Base-by-base conservation (phyloP, 2,888 invertebrate species). In the Lepidocyrtoides sp. region DNA sequence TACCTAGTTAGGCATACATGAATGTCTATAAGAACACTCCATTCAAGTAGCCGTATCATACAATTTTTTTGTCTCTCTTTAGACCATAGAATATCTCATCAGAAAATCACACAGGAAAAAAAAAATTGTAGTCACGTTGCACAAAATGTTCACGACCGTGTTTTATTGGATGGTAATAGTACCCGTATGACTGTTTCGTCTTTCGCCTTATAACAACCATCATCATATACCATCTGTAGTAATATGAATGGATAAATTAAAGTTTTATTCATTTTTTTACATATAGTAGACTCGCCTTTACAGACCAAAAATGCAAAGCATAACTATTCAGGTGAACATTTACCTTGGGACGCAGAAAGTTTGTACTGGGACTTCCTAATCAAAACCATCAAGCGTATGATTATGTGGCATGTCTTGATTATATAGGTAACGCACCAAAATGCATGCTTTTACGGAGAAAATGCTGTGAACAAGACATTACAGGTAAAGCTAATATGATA, bases 121-220 rank as follows among this genome's bases (percentile, higher is more conserved):
- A 54, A 79, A 79, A 79, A 32, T 17, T 79, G 41, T 77, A 87
- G 87, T 87, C 87, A 87, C 87, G 87, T 87, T 87, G 87, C 77
- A 77, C 20, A 79, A 87, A 87, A 57, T 63, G 66, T 66, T 77
- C 87, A 87, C 77, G 87, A 87, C 87, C 60, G 77, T 79, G 66
- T 87, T 87, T 79, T 87, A 79, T 79, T 87, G 66, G 77, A 77
- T 32, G 44, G 63, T 79, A 87, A 87, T 77, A 29, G 87, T 79
- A 87, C 77, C 87, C 77, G 87, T 79, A 86, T 87, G 77, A 51
- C 26, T 63, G 29, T 86, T 87, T 63, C 10, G 82, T 60, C 82
- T n/a, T 54, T n/a, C n/a, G n/a, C n/a, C n/a, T n/a, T n/a, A n/a
- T n/a, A n/a, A n/a, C n/a, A n/a, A n/a, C n/a, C n/a, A n/a, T n/a